Base-by-base conservation (phyloP, 2,888 invertebrate species). In the Myopa testacea region DNA sequence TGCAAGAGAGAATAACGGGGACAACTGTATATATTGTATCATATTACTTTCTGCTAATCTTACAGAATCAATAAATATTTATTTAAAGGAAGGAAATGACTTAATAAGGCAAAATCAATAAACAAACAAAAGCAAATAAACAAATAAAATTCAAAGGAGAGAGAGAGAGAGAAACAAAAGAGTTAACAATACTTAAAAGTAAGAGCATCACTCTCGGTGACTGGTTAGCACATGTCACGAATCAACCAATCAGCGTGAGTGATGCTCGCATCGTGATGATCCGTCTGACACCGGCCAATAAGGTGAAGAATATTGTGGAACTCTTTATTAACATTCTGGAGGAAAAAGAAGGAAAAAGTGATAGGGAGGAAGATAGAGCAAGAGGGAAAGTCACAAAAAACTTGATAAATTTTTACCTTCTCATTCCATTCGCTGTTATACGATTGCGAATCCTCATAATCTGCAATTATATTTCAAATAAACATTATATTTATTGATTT, bases 341-440 rank as follows among this genome's bases (percentile, higher is more conserved):
- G 4, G 5, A 14, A 14, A 63, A 10, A 4, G 19, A 63, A 63
- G 10, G 34, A 63, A 26, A 12, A 68, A 45, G 40, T 4, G 40
- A 26, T 26, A 26, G 26, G 26, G 26, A 26, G 26, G 26, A 2
- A 26, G 26, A 26, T 26, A 26, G n/a, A 55, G 16, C 55, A 3
- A 1, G n/a, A n/a, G 5, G 5, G 14, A 5, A 50, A 10, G 16
- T 3, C 8, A 55, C 5, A 14, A 65, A 38, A 14, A 37, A 65
- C 37, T 14, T 65, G 37, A 26, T 26, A 62, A 50, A 19, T 1
- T 14, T 70, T 87, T 89, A 89, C 89, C 89, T 89, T 89, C 84
- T 89, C 88, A 84, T 87, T 88, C 89, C 89, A 90, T 82, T 89
- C 89, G 81, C 86, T 86, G 84, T 87, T 88, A 85, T 87, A 88